These are phyloP conservation scores for Spongia lamella DNA, from an alignment of 37 sponge, comb jelly and placozoan genomes.

Conservation along the genomic window DNA sequence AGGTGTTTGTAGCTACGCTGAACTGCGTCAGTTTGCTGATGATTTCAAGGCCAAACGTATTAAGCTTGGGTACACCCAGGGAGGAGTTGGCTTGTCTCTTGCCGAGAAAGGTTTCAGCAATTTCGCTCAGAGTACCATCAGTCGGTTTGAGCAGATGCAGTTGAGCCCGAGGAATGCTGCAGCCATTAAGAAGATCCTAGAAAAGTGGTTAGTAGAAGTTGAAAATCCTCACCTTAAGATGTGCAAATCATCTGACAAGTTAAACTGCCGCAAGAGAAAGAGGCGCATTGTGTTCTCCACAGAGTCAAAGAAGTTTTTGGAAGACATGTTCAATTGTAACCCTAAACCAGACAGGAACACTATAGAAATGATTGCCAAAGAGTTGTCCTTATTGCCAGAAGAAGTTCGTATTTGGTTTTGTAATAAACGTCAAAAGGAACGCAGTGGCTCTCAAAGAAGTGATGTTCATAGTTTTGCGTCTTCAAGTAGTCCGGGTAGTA, in stretches of 20 bases:
- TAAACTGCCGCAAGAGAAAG: slow-evolving; percentile 70
- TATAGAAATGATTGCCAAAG: slow-evolving; percentile 66
- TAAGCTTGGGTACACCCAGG: slow-evolving; percentile 80
- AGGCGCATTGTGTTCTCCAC: slow-evolving; percentile 80
- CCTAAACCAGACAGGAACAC: slow-evolving; percentile 67
- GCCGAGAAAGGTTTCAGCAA: slow-evolving; percentile 80
- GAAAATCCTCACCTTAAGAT: slow-evolving; percentile 42
- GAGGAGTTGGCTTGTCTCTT: slow-evolving; percentile 75
- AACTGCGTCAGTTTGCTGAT: slow-evolving; percentile 78
- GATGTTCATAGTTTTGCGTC: background rate
- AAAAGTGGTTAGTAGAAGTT: slow-evolving; percentile 65
- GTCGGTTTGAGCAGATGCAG: slow-evolving; percentile 86
- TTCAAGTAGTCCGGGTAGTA: background rate
- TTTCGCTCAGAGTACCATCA: slow-evolving; percentile 89
- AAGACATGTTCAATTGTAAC: slow-evolving; percentile 63
- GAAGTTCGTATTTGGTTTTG: slow-evolving; percentile 94
- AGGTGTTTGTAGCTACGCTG: slow-evolving; percentile 14
- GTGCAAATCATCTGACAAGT: slow-evolving; percentile 2
- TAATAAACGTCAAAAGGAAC: slow-evolving; percentile 88
- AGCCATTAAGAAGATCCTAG: slow-evolving; percentile 68
- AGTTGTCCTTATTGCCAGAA: slow-evolving; percentile 80
- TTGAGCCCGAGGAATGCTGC: slow-evolving; percentile 81
- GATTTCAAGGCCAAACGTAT: slow-evolving; percentile 74
- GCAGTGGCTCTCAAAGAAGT: background rate
- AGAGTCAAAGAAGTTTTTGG: slow-evolving; percentile 54